phyloP scores from a whole-genome alignment of 2,888 invertebrate species.

The Zootermopsis nevadensis region DNA sequence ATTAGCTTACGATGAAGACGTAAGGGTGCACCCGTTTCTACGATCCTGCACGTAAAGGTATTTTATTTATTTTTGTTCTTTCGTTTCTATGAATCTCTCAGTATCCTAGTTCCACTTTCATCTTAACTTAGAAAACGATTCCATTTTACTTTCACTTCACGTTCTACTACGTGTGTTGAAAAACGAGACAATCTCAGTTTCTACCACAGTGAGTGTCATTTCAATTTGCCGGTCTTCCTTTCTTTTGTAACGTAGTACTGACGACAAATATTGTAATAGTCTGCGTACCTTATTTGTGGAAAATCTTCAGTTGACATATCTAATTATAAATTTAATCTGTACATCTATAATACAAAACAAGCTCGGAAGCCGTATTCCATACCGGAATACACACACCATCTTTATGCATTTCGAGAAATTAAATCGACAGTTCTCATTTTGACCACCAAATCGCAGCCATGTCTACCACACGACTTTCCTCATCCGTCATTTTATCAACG shows the following conservation, averaged over 20 bases:
- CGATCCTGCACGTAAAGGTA: constrained; percentile 21
- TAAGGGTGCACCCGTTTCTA: background rate
- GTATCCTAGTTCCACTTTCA: constrained; percentile 40
- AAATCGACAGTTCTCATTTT: too few relatives aligned
- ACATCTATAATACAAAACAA: too few relatives aligned
- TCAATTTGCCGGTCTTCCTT: background rate
- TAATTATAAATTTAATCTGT: too few relatives aligned
- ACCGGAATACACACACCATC: too few relatives aligned
- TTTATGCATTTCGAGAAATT: too few relatives aligned
- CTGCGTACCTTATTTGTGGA: too few relatives aligned
- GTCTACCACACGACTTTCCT: too few relatives aligned
- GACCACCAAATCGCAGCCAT: too few relatives aligned
- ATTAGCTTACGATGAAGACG: background rate
- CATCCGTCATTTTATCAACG: too few relatives aligned
- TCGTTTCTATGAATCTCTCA: background rate
- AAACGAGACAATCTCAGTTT: background rate
- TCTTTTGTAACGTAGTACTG: background rate
- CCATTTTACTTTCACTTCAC: constrained; percentile 41
- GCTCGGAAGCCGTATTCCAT: too few relatives aligned
- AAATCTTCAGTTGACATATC: too few relatives aligned
- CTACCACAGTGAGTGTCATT: background rate
- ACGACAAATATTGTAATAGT: too few relatives aligned
- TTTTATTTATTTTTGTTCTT: background rate
- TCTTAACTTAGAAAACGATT: constrained; percentile 18
- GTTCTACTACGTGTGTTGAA: constrained; percentile 23